phyloP scores from a whole-genome alignment of 2,113 vertebrate species.

The Eubucco bourcierii region DNA sequence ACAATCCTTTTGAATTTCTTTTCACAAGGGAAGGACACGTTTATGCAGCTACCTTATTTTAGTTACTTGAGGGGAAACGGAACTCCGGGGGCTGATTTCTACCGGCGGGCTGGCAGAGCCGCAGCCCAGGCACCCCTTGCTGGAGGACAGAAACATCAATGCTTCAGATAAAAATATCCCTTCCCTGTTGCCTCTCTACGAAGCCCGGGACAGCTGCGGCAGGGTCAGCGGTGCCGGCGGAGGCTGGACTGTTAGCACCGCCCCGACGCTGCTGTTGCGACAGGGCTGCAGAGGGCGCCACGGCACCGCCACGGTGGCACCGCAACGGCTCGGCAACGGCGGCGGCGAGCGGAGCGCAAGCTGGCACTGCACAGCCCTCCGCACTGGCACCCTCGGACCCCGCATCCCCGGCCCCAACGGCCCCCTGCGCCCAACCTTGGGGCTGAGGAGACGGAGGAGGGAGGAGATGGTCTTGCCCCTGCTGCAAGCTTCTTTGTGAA shows the following conservation, averaged over 20 bases:
- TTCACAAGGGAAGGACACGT: neutral
- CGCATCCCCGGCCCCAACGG: neutral
- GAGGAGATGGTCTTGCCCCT: neutral
- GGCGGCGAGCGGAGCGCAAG: neutral
- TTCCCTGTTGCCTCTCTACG: fast-evolving
- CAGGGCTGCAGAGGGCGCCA: conserved; percentile 28
- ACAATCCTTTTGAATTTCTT: neutral
- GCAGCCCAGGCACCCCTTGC: no score
- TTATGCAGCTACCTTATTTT: neutral
- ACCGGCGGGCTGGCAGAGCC: neutral
- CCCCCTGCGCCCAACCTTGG: no score
- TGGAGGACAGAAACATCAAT: neutral
- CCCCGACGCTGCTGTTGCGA: neutral
- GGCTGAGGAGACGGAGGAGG: neutral
- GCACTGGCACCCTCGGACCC: neutral
- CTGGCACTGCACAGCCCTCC: no score
- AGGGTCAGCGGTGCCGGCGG: neutral
- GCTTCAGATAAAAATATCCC: fast-evolving
- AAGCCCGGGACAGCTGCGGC: neutral
- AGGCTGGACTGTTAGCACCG: neutral
- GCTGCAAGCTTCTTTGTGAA: neutral
- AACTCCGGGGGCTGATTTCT: neutral
- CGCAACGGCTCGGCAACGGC: neutral
- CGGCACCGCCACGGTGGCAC: neutral
- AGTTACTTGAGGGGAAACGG: no score